Evolutionary conservation across 2,888 invertebrate species (phyloP).

Genomic region (Leptopilina drosophilae): DNA sequence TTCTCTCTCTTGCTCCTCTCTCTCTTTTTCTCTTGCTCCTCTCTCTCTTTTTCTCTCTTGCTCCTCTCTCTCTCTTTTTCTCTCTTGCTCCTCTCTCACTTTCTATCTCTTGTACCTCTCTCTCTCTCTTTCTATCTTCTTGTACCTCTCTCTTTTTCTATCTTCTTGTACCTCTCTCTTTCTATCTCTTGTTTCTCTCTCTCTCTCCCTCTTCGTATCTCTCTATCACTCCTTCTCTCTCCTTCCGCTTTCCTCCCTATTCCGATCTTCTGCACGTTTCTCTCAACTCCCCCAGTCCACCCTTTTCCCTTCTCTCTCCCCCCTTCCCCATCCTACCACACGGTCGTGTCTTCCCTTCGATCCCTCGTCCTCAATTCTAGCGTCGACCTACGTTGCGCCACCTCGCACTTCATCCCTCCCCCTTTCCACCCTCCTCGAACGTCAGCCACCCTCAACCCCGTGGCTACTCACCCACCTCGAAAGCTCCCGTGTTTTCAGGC

Average conservation of each 20-base stretch:
- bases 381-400: conserved; percentile 34
- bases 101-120: conserved; percentile 42
- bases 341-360: not conserved
- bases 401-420: conserved; percentile 30
- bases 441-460: conserved; percentile 17
- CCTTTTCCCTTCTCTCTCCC: conserved; percentile 33
- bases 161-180: too few species aligned
- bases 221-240: conserved; percentile 41
- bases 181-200: conserved; percentile 21
- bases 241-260: conserved; percentile 47
- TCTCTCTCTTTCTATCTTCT: conserved; percentile 44
- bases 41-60: conserved; percentile 34
- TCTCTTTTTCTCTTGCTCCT: too few species aligned
- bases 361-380: conserved; percentile 6
- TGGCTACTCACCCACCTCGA: conserved; percentile 38
- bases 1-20: conserved; percentile 47
- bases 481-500: conserved; percentile 62
- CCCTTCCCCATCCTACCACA: not conserved
- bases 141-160: too few species aligned
- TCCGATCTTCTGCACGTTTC: conserved; percentile 47
- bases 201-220: conserved; percentile 23
- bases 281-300: conserved; percentile 37
- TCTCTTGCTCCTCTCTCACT: conserved; percentile 44
- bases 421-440: not conserved
- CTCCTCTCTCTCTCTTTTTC: conserved; percentile 41